Evolutionary conservation across 2,888 invertebrate genomes (phyloP).

Genomic region (Cinara cedri): DNA sequence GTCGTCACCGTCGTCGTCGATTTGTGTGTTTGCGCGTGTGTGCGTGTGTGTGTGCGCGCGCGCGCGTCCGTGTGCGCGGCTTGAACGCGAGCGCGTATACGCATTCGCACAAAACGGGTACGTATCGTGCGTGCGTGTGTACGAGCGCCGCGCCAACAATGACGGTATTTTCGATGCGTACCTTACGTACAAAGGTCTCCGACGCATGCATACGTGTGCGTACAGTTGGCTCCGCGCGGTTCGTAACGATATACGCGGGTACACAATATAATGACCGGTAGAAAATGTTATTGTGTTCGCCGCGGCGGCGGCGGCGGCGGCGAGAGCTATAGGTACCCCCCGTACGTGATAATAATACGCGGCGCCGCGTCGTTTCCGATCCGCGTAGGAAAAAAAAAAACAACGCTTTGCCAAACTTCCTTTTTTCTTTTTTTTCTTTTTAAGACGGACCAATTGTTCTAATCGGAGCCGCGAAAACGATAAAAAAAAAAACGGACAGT

Average conservation of each 20-base stretch:
- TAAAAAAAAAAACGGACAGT: no score
- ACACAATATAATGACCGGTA: neutral
- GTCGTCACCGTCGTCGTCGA: slow-evolving; percentile 58
- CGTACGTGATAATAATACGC: no score
- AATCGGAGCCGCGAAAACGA: no score
- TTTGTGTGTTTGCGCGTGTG: neutral
- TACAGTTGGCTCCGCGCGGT: neutral
- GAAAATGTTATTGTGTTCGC: neutral
- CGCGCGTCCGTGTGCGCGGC: neutral
- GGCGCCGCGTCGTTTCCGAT: neutral
- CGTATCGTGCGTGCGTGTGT: slow-evolving; percentile 6
- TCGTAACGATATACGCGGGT: no score
- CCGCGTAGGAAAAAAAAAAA: neutral
- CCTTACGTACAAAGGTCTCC: slow-evolving; percentile 23
- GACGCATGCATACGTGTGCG: no score
- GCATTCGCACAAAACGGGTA: neutral
- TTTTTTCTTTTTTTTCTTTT: no score
- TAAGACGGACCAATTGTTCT: no score
- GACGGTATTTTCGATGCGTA: slow-evolving; percentile 29
- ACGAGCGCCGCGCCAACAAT: slow-evolving; percentile 37
- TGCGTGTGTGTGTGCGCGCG: neutral
- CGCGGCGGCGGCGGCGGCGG: no score
- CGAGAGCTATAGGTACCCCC: no score
- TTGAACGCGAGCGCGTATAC: neutral
- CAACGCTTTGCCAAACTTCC: no score